Conservation (phyloP, 2,113 vertebrate species). For the Pheucticus melanocephalus region DNA sequence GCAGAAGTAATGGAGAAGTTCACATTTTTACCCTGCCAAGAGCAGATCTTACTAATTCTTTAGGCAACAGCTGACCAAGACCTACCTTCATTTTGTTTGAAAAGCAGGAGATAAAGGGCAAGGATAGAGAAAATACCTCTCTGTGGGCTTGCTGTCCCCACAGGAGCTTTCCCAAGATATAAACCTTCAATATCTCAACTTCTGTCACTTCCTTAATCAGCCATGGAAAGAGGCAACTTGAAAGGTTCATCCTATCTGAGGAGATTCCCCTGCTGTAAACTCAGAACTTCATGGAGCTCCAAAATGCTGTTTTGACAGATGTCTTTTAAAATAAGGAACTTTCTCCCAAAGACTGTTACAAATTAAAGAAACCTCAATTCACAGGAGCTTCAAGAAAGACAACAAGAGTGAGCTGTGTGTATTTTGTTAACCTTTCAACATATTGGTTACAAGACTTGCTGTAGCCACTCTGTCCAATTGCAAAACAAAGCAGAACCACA, state of each 20-base stretch:
- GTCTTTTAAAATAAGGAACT: background rate
- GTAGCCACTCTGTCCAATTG: background rate
- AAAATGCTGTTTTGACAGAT: background rate
- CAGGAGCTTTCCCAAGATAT: background rate
- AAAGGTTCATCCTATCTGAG: background rate
- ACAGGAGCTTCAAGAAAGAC: background rate
- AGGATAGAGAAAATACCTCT: background rate
- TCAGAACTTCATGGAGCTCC: background rate
- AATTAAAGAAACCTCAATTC: background rate
- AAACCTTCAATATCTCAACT: background rate
- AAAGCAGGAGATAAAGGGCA: background rate
- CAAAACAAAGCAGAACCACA: conserved; percentile 16
- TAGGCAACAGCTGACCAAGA: background rate
- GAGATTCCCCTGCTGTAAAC: background rate
- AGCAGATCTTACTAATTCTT: background rate
- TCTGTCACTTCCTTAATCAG: background rate
- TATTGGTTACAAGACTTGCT: background rate
- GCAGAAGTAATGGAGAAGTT: background rate
- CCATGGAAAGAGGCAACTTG: background rate
- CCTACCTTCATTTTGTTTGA: background rate
- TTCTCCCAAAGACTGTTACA: background rate
- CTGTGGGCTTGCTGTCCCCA: background rate
- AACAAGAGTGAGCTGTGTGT: background rate
- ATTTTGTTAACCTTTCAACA: conserved; percentile 38
- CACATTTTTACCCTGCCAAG: background rate